These are phyloP conservation scores for Phalangium opilio DNA, from an alignment of 2,888 invertebrate species.

Conservation along the genomic window DNA sequence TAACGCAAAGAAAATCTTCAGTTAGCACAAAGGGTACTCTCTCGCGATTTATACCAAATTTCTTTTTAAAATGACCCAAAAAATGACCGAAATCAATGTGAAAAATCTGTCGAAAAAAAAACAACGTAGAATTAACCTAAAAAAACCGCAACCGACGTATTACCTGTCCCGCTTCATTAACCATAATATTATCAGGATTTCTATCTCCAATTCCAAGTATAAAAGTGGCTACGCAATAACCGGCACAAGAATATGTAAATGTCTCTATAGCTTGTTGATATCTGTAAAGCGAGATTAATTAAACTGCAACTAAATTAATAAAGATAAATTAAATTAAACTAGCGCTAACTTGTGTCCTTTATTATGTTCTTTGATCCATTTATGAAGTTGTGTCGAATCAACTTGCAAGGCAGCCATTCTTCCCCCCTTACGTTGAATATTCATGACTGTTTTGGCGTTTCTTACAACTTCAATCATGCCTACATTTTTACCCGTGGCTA, in stretches of 20 bases:
- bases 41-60: slow-evolving; percentile 44
- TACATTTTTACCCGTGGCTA: slow-evolving; percentile 39
- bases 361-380: slow-evolving; percentile 38
- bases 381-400: slow-evolving; percentile 36
- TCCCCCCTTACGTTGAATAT: slow-evolving; percentile 38
- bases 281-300: no score
- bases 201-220: slow-evolving; percentile 45
- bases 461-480: slow-evolving; percentile 40
- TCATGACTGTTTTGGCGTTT: slow-evolving; percentile 41
- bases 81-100: slow-evolving; percentile 49
- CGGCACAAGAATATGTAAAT: slow-evolving; percentile 43
- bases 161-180: slow-evolving; percentile 40
- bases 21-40: slow-evolving; percentile 45
- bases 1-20: slow-evolving; percentile 42
- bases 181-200: slow-evolving; percentile 47
- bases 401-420: slow-evolving; percentile 37
- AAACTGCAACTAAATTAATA: no score
- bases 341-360: slow-evolving; percentile 25
- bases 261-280: slow-evolving; percentile 41
- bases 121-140: no score
- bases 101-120: slow-evolving; percentile 41
- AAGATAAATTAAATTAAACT: not conserved
- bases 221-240: slow-evolving; percentile 46
- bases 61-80: slow-evolving; percentile 44
- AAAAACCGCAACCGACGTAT: no score